Evolutionary conservation across 1,140 invertebrate species (phyloP).

Genomic region (Drosophila erecta): DNA sequence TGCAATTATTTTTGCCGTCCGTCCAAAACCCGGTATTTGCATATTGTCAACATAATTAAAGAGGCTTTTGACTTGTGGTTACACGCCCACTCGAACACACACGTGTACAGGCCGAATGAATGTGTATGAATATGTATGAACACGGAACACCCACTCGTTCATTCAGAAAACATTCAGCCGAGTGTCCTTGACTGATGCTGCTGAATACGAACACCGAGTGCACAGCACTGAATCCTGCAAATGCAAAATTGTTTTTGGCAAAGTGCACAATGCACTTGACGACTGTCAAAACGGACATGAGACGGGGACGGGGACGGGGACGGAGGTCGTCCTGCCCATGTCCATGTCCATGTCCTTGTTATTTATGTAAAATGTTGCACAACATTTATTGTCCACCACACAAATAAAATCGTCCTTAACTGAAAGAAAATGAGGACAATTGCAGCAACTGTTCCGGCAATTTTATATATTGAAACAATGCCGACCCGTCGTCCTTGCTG

Average conservation of each 20-base stretch:
- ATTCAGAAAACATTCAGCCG: constrained; percentile 48
- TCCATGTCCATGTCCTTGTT: constrained; percentile 41
- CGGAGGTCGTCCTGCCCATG: constrained; percentile 12
- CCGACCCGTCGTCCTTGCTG: constrained; percentile 50
- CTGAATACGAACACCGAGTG: constrained; percentile 17
- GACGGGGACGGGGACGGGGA: constrained; percentile 10
- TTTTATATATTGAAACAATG: constrained; percentile 73
- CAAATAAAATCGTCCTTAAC: constrained; percentile 71
- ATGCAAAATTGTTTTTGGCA: constrained; percentile 79
- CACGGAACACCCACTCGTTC: constrained; percentile 38
- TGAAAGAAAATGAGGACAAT: constrained; percentile 79
- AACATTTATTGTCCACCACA: constrained; percentile 43
- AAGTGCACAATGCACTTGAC: constrained; percentile 82
- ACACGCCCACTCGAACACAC: constrained; percentile 31
- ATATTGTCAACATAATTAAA: constrained; percentile 64
- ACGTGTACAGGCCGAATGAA: constrained; percentile 7
- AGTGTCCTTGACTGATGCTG: constrained; percentile 51
- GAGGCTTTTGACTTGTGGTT: constrained; percentile 59
- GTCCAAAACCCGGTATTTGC: constrained; percentile 47
- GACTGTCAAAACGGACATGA: constrained; percentile 74
- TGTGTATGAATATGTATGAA: constrained; percentile 33
- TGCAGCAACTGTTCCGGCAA: constrained; percentile 80
- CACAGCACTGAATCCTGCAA: constrained; percentile 6
- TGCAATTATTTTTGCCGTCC: constrained; percentile 49
- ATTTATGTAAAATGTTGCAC: constrained; percentile 64